Base-by-base conservation (phyloP, 2,888 invertebrate species). In the Apeira syringaria region DNA sequence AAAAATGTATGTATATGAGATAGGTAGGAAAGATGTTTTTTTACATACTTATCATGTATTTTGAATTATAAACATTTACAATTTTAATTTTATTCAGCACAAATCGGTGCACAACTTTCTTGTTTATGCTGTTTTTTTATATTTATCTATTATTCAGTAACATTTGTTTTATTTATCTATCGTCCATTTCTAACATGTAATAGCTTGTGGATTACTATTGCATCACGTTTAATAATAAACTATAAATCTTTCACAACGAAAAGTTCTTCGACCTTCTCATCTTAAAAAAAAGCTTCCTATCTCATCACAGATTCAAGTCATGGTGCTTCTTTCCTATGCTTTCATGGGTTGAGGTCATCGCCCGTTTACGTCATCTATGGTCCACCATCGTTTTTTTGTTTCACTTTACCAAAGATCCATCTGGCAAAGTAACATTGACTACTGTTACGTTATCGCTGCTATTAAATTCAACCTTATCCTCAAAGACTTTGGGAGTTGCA, bases 341-440 rank as follows among this genome's bases (percentile, higher is more conserved):
- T 59, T 62, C 69, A 72, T 76, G 74, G 71, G 12, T 62, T 34
- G 55, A 54, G 80, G 67, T 80, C 79, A 71, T 52, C 58, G 78
- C 50, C 70, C 84, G 59, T 56, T 84, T 77, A 76, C 86, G 83
- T 83, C 83, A 85, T 77, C 78, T 75, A 73, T 68, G 68, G 56
- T 64, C 62, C 68, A 59, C 61, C 48, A 59, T 56, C 62, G 67
- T 67, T 68, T 74, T 75, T 79, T 78, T 78, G 71, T 68, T 71
- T 61, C 60, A 59, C 59, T 53, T 60, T 58, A 63, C 67, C 50
- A 62, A 61, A 61, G 53, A 53, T 59, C 53, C 60, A 56, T 58
- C 51, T 43, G 46, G 52, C 56, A 56, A 59, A 56, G 38, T 44
- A 47, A 54, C 45, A 48, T 45, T 47, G 43, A 7, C 34, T 30